Base-by-base conservation (phyloP, 2,888 invertebrate species). In the Patella caerulea region DNA sequence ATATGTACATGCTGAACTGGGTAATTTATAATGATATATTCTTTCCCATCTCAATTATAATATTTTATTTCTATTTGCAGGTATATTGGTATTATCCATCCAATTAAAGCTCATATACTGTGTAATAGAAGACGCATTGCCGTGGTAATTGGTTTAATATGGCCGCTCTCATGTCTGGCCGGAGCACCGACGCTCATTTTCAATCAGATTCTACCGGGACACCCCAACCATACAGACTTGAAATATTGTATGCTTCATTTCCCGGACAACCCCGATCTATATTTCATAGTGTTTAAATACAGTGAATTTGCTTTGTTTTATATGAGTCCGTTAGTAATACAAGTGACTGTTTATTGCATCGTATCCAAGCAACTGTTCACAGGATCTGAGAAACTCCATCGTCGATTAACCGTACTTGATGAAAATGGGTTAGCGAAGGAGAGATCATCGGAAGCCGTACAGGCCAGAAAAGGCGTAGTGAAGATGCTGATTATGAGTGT, bases 81-180 rank as follows among this genome's bases (percentile, higher is more conserved):
- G 75, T 92, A 92, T 83, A 88, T 92, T 17, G 92, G 92, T 29
- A 92, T 92, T 19, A 89, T 92, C 17, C 90, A 91, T 76, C 92
- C 92, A 0, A 90, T 92, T 76, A 87, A 89, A 78, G 91, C 92
- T 5, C 92, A 92, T 86, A 89, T 92, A 71, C 81, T 90, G 74
- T 92, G 92, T 81, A 91, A 90, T 81, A 83, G 90, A 24, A 82
- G 86, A 5, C 86, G 91, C 3, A 90, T 91, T 17, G 83, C 89
- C 0, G 74, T 88, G 3, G 88, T 89, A n/a, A 87, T 92, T 5
- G 85, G 83, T 15, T 78, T 88, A 76, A 89, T 92, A 73, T 92
- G 92, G 92, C 89, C 91, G 0, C 81, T 86, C 53, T 87, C 91
- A 1, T 83, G 88, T 78, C 65, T 87, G n/a, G 87, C 88, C 29